Percentiles rank a stretch among this genome's conserved stretches.
Evolutionary conservation across 2,797 vertebrate species (phyloP).

Genomic region (Microctenopoma lineatum): DNA sequence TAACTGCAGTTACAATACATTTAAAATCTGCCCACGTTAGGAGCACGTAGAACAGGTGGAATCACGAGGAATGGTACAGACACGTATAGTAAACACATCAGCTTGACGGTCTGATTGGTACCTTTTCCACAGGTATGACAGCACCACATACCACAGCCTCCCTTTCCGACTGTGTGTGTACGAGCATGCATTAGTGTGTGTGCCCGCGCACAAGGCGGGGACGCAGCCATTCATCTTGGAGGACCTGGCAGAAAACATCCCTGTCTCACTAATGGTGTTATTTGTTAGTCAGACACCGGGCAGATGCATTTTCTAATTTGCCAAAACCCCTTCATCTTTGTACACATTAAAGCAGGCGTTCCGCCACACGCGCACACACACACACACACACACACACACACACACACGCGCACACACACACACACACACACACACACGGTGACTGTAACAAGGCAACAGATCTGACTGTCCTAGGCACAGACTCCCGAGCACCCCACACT

Average conservation of each 20-base stretch:
- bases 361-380: slow-evolving; percentile 17
- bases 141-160: slow-evolving; percentile 13
- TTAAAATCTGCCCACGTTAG: no score
- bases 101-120: slow-evolving; percentile 50
- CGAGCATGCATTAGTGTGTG: slow-evolving; percentile 6
- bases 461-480: background rate
- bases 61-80: background rate
- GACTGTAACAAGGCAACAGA: slow-evolving; percentile 11
- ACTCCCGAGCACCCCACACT: background rate
- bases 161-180: slow-evolving; percentile 7
- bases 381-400: slow-evolving; percentile 15
- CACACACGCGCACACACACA: slow-evolving; percentile 9
- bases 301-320: slow-evolving; percentile 73
- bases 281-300: slow-evolving; percentile 72
- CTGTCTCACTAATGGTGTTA: slow-evolving; percentile 70
- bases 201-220: slow-evolving; percentile 11
- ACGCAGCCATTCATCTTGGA: slow-evolving; percentile 69
- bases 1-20: no score
- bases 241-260: slow-evolving; percentile 61
- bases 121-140: slow-evolving; percentile 48
- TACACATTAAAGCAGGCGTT: slow-evolving; percentile 33
- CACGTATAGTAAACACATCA: slow-evolving; percentile 19
- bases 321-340: slow-evolving; percentile 49
- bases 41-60: background rate
- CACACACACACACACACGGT: slow-evolving; percentile 11